These are phyloP conservation scores for Peromyscus melanophrys DNA, from an alignment of 2,797 vertebrate species.

Conservation along the genomic window DNA sequence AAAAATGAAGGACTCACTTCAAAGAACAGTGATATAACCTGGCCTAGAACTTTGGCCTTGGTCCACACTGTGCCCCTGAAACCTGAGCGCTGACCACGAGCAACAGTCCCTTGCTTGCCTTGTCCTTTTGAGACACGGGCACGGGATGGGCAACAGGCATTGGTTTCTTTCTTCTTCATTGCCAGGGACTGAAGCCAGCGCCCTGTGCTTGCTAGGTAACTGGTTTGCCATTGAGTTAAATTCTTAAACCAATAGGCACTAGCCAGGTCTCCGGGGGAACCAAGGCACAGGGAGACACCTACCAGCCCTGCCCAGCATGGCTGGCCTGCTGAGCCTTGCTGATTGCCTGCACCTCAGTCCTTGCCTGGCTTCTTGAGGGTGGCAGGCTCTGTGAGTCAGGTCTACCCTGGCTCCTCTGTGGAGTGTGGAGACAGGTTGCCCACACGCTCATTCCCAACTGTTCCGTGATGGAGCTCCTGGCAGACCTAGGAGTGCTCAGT, in stretches of 20 bases:
- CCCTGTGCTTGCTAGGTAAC: neutral
- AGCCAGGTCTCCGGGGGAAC: neutral
- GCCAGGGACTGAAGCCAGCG: neutral
- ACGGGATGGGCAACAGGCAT: neutral
- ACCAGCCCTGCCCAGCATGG: neutral
- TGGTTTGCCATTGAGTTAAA: neutral
- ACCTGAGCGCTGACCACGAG: accelerated
- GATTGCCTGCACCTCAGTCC: neutral
- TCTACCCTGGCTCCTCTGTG: accelerated
- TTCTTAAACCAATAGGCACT: neutral
- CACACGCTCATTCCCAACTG: accelerated
- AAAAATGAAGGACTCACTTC: neutral
- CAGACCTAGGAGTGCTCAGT: accelerated
- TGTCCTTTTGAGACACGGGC: neutral
- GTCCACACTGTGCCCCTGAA: neutral
- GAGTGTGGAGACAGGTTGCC: neutral
- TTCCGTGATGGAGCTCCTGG: accelerated
- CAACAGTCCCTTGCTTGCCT: accelerated
- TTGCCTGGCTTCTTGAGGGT: neutral
- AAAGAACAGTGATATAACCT: accelerated
- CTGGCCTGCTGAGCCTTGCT: neutral
- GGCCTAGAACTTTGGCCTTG: accelerated
- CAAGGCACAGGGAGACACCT: neutral
- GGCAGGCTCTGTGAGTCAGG: neutral
- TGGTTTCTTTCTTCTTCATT: neutral